Evolutionary conservation across 2,797 vertebrate species (phyloP).

Genomic region (Octomys mimax): DNA sequence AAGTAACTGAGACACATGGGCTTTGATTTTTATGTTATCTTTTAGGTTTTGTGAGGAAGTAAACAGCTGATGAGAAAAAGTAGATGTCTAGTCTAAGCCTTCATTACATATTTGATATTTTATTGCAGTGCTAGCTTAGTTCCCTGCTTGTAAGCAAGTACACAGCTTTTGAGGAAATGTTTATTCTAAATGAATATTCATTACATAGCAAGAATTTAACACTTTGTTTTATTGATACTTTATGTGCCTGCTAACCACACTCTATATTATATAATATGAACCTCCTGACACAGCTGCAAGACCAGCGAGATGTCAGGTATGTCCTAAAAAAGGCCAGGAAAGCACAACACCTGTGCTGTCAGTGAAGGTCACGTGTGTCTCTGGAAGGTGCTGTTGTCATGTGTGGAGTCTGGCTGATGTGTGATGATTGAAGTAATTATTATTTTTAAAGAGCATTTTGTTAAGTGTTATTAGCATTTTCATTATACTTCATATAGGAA

Average conservation of each 20-base stretch:
- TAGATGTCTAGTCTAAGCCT: too few species aligned
- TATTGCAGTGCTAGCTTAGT: too few species aligned
- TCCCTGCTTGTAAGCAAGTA: too few species aligned
- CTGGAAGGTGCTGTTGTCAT: neutral
- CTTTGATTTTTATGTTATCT: neutral
- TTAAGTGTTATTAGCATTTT: neutral
- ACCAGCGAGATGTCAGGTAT: neutral
- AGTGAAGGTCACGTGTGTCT: neutral
- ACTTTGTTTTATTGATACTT: neutral
- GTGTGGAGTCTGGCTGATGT: neutral
- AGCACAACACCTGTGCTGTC: neutral
- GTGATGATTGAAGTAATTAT: neutral
- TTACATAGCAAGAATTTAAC: neutral
- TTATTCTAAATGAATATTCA: neutral
- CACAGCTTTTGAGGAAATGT: neutral
- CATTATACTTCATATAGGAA: neutral
- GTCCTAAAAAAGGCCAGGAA: neutral
- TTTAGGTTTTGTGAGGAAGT: neutral
- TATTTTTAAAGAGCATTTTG: neutral
- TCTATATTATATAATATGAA: neutral
- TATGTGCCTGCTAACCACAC: neutral
- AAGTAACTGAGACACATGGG: neutral
- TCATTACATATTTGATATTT: too few species aligned
- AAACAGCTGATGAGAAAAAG: neutral
- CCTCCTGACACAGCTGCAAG: neutral